phyloP scores from a whole-genome alignment of 1,140 invertebrate genomes.

The Vanessa atalanta region DNA sequence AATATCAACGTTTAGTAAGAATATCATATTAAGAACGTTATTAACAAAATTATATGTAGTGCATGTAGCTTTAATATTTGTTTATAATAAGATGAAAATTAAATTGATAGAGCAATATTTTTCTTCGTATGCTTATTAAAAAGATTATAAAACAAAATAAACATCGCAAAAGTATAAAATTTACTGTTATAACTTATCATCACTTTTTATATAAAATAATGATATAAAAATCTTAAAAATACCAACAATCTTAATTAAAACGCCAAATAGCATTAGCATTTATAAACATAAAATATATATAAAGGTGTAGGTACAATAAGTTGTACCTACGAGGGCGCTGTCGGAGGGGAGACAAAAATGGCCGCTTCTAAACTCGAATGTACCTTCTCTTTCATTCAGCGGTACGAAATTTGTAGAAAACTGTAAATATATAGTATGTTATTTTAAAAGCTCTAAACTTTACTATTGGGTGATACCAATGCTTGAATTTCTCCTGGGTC shows the following conservation, averaged over 20 bases:
- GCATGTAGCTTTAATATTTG: too few species aligned
- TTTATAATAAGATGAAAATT: too few species aligned
- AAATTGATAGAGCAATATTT: too few species aligned
- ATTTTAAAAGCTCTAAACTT: not conserved
- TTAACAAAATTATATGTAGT: too few species aligned
- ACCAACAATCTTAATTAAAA: conserved; percentile 37
- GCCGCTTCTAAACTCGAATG: conserved; percentile 49
- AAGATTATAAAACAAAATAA: not conserved
- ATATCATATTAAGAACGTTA: too few species aligned
- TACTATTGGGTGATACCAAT: too few species aligned
- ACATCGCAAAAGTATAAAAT: not conserved
- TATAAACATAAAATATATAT: conserved; percentile 45
- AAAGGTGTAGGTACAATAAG: conserved; percentile 36
- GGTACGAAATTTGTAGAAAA: conserved; percentile 15
- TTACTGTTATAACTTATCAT: not conserved
- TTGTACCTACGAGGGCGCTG: conserved; percentile 52
- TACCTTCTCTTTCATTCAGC: conserved; percentile 45
- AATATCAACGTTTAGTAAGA: too few species aligned
- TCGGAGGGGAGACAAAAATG: conserved; percentile 69
- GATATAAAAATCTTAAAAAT: conserved; percentile 2
- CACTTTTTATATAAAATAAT: not conserved
- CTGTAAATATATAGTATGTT: not conserved
- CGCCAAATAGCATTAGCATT: conserved; percentile 38
- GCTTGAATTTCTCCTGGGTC: too few species aligned
- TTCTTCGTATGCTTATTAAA: too few species aligned